These are phyloP conservation scores for Phenganax marumi DNA, from an alignment of 92 coral and sea anemone genomes.

Conservation along the genomic window DNA sequence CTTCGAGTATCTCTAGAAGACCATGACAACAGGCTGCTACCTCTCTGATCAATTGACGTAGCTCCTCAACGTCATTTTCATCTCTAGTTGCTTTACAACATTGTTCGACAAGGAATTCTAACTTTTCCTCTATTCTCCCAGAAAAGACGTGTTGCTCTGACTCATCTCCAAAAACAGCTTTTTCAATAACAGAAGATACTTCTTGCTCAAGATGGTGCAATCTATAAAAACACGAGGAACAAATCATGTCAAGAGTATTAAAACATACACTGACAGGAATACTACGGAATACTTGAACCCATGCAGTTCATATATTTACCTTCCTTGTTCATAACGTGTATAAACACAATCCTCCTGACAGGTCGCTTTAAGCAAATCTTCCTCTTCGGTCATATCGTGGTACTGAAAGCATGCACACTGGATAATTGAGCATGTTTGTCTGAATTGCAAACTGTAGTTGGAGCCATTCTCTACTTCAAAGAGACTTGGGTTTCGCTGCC, in stretches of 20 bases:
- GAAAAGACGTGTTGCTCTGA: slow-evolving; percentile 25
- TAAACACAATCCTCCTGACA: slow-evolving; percentile 15
- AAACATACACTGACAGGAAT: neutral
- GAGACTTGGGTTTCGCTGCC: slow-evolving; percentile 39
- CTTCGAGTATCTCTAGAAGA: neutral
- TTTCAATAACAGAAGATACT: slow-evolving; percentile 16
- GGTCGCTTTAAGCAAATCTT: slow-evolving; percentile 32
- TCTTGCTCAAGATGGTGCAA: slow-evolving; percentile 16
- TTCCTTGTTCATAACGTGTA: slow-evolving; percentile 34
- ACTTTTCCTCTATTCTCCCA: slow-evolving; percentile 8
- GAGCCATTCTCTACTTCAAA: slow-evolving; percentile 23
- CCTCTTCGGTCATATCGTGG: slow-evolving; percentile 45
- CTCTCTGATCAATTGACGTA: slow-evolving; percentile 15
- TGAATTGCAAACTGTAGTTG: slow-evolving; percentile 37
- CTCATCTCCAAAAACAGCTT: neutral
- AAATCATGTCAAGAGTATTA: neutral
- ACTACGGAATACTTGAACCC: neutral
- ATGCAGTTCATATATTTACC: neutral
- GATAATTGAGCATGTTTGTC: slow-evolving; percentile 39
- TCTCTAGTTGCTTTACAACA: neutral
- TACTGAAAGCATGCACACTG: slow-evolving; percentile 42
- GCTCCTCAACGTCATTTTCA: neutral
- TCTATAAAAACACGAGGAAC: neutral
- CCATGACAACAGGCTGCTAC: slow-evolving; percentile 22
- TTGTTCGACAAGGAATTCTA: slow-evolving; percentile 12